Conservation (phyloP, 2,797 vertebrate genomes). For the Galago senegalensis region DNA sequence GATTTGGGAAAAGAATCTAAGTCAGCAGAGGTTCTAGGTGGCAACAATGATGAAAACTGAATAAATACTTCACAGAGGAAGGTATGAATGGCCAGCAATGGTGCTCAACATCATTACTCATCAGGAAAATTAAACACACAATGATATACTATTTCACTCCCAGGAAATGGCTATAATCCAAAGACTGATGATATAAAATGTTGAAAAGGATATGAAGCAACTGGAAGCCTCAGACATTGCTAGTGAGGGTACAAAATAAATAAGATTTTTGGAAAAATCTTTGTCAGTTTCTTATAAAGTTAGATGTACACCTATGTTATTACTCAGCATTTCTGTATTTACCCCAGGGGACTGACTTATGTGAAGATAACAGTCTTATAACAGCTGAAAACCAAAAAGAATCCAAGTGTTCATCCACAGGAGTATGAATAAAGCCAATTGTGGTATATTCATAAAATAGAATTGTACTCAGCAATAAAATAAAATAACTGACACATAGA, state of each 20-base stretch:
- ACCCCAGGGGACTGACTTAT: not conserved
- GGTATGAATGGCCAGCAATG: not conserved
- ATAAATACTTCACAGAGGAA: not conserved
- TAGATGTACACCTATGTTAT: not conserved
- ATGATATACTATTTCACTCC: not conserved
- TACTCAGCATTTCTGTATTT: not conserved
- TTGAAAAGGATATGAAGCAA: not conserved
- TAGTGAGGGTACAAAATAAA: not conserved
- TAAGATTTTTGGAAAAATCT: not conserved
- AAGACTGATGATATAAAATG: not conserved
- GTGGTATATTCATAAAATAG: not conserved
- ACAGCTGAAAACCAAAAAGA: not conserved
- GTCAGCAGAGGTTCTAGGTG: not conserved
- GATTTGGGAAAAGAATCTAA: not conserved
- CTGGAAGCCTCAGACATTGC: not conserved
- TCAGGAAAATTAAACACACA: not conserved
- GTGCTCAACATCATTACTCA: not conserved
- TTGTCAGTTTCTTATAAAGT: not conserved
- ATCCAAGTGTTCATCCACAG: not conserved
- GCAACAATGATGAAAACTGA: not conserved
- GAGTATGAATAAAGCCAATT: not conserved
- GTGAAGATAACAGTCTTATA: not conserved
- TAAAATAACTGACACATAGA: not conserved
- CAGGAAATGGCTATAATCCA: not conserved
- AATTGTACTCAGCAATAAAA: not conserved